These are phyloP conservation scores for Stenurella melanura DNA, from an alignment of 2,888 invertebrate genomes.

Conservation along the genomic window DNA sequence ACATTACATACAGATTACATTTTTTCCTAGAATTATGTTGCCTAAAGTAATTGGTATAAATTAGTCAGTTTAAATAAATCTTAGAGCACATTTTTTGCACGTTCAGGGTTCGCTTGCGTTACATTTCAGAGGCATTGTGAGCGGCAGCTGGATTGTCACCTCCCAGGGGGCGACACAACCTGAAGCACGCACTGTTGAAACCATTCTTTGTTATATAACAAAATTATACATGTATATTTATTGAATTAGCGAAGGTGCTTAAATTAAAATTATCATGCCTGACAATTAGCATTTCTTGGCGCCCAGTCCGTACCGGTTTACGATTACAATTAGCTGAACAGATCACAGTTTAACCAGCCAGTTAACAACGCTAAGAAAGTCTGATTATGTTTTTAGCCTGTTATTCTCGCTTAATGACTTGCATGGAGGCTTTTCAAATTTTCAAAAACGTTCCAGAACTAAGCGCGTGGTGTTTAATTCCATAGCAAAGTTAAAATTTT, in stretches of 20 bases:
- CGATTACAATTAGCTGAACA: not conserved
- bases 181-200: not conserved
- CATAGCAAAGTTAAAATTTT: not conserved
- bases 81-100: too few species aligned
- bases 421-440: not conserved
- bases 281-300: slow-evolving; percentile 1
- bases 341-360: not conserved
- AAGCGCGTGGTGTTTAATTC: not conserved
- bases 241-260: not conserved
- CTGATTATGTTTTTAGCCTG: not conserved
- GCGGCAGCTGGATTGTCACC: not conserved
- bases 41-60: too few species aligned
- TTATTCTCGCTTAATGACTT: not conserved
- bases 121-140: too few species aligned
- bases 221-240: not conserved
- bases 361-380: not conserved
- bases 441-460: slow-evolving; percentile 8
- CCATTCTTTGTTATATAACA: not conserved
- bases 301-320: not conserved
- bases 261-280: not conserved
- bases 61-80: too few species aligned
- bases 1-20: too few species aligned
- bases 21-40: too few species aligned
- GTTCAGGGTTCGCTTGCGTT: too few species aligned
- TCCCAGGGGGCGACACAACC: not conserved